Percentiles rank a stretch among this genome's conserved stretches.
Evolutionary conservation across 53 echinoderm and acorn worm species (phyloP).

Genomic region (Antedon mediterranea): DNA sequence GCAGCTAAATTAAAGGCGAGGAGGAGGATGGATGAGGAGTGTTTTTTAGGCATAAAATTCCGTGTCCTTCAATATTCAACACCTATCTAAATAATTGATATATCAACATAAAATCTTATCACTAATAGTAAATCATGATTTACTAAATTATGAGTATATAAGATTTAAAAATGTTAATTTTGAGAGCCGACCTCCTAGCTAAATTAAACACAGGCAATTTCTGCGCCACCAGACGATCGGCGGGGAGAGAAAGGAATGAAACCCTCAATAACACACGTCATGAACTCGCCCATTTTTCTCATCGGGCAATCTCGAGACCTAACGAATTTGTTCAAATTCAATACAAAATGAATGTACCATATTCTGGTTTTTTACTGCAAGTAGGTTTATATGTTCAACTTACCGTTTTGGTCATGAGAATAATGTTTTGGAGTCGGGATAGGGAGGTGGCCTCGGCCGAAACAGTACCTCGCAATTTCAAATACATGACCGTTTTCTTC

Average conservation of each 20-base stretch:
- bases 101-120: no score
- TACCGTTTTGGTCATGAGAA: neutral
- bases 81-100: no score
- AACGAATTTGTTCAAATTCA: neutral
- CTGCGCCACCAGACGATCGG: no score
- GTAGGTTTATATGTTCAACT: neutral
- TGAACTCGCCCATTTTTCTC: neutral
- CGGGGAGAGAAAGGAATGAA: neutral
- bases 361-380: neutral
- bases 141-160: no score
- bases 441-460: neutral
- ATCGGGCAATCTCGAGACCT: neutral
- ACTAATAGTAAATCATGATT: no score
- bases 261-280: neutral
- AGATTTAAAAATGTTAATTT: no score
- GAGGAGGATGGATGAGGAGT: no score
- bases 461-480: slow-evolving; percentile 30
- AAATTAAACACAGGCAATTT: no score
- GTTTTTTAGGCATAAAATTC: no score
- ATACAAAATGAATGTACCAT: neutral
- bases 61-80: no score
- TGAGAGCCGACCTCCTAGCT: no score
- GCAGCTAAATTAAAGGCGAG: no score
- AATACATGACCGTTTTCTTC: slow-evolving; percentile 88
- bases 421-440: neutral